Evolutionary conservation across 2,113 vertebrate genomes (phyloP), one percentile per base, ranked within the genome.

Genomic region (Acrocephalus kingi): DNA sequence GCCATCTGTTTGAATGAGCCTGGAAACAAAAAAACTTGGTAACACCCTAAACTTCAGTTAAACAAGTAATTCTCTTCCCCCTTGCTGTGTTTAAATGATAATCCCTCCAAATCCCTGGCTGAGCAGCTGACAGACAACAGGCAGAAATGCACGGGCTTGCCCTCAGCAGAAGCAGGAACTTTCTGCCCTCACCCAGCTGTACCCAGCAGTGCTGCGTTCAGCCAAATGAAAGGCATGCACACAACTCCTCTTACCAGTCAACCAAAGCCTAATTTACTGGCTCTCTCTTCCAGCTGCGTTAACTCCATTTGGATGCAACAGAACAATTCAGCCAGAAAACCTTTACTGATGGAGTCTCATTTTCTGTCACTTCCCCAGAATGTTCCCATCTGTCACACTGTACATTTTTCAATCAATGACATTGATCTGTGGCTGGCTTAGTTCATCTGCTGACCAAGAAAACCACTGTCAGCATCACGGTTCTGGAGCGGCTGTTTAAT

Each of bases 21-120:
- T 51, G 51, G 46, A 10, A 87, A 95, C 48, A 62, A 89, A 73
- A 58, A 37, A 39, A 28, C 58, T 66, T 58, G 43, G 33, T 62
- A 80, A 84, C 75, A 94, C 59, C 63, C 63, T 59, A 66, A 78
- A 79, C 28, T 93, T 80, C 82, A 66, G 59, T 80, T 91, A 86
- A 90, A 89, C 41, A 86, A 90, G 31, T 39, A 89, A 81, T 79
- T 89, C n/a, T 85, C 39, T 73, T 90, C 7, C 6, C 23, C 22
- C 15, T 68, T 55, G 43, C 67, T 77, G 59, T 59, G 43, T 83
- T 91, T 67, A 52, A 91, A 67, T 21, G 21, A 83, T 74, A 94
- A 88, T 87, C 72, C 48, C 43, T 83, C 68, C 83, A 83, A 69
- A 93, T 75, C 64, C 48, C 67, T 48, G 27, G 23, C 3, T 66